These are phyloP conservation scores for Drosophila greeni DNA, from an alignment of 2,888 invertebrate genomes.

Conservation along the genomic window DNA sequence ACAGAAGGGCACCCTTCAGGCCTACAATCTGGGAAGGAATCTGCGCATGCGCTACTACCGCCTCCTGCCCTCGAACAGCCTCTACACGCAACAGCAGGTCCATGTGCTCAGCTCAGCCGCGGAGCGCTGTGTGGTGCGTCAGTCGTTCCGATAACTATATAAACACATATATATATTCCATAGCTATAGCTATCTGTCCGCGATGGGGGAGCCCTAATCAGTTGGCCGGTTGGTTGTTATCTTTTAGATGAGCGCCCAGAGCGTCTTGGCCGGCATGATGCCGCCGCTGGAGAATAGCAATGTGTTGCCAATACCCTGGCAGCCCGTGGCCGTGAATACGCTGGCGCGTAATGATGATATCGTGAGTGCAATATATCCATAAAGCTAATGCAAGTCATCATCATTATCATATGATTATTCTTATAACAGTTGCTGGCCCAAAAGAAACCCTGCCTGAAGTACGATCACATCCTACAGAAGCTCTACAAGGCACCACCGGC, in stretches of 20 bases:
- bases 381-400: slow-evolving; percentile 11
- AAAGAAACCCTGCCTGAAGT: slow-evolving; percentile 81
- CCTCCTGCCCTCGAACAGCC: slow-evolving; percentile 81
- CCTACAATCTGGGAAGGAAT: slow-evolving; percentile 86
- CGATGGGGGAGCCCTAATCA: slow-evolving; percentile 60
- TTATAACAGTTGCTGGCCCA: slow-evolving; percentile 75
- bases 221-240: slow-evolving; percentile 76
- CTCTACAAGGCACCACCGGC: slow-evolving; percentile 80
- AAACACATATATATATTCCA: slow-evolving; percentile 25
- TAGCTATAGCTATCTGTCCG: slow-evolving; percentile 39
- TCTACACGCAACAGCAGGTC: slow-evolving; percentile 82
- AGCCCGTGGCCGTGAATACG: slow-evolving; percentile 92
- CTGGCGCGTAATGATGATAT: slow-evolving; percentile 85
- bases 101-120: slow-evolving; percentile 87
- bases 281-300: slow-evolving; percentile 78
- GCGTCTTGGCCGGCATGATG: slow-evolving; percentile 85
- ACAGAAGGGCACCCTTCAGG: slow-evolving; percentile 87
- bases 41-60: slow-evolving; percentile 85
- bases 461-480: slow-evolving; percentile 80
- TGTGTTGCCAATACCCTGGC: slow-evolving; percentile 83
- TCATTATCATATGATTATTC: not conserved
- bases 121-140: slow-evolving; percentile 83
- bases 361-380: slow-evolving; percentile 79
- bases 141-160: slow-evolving; percentile 32
- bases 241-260: slow-evolving; percentile 87